Percentiles rank a stretch among this genome's conserved stretches.
These are phyloP conservation scores for Cynopterus brachyotis DNA, from an alignment of 2,113 vertebrate species.

Conservation along the genomic window DNA sequence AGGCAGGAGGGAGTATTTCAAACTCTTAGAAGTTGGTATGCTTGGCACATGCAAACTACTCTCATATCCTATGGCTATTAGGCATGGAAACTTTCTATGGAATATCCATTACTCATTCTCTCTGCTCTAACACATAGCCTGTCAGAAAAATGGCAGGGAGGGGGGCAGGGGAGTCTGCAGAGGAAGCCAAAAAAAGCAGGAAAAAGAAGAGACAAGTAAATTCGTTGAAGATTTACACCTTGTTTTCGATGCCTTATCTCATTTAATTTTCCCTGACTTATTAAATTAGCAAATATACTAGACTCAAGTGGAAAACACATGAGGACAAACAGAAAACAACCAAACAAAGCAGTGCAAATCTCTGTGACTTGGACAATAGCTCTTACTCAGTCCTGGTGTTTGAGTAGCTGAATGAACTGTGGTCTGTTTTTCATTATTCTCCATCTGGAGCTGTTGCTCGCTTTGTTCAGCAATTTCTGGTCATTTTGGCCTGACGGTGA, in stretches of 20 bases:
- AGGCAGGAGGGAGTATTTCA: slow-evolving; percentile 83
- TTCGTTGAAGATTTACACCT: slow-evolving; percentile 54
- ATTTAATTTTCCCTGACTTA: slow-evolving; percentile 65
- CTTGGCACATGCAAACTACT: slow-evolving; percentile 84
- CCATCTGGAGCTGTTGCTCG: slow-evolving; percentile 64
- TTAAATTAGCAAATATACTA: slow-evolving; percentile 72
- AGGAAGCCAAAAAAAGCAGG: not conserved
- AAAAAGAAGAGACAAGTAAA: slow-evolving; percentile 50
- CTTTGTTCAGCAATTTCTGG: slow-evolving; percentile 79
- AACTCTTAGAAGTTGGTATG: slow-evolving; percentile 83
- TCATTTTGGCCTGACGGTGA: slow-evolving; percentile 66
- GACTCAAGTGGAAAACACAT: slow-evolving; percentile 63
- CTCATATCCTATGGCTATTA: slow-evolving; percentile 86
- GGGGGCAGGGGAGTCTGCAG: not conserved
- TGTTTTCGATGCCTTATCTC: slow-evolving; percentile 68
- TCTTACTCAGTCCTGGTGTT: slow-evolving; percentile 34
- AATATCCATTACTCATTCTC: slow-evolving; percentile 80
- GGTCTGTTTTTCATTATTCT: slow-evolving; percentile 79
- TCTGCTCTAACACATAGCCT: slow-evolving; percentile 69
- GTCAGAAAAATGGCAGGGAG: slow-evolving; percentile 41
- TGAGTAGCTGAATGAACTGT: slow-evolving; percentile 76
- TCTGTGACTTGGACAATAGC: slow-evolving; percentile 53
- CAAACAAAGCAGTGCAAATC: slow-evolving; percentile 45
- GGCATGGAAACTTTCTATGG: slow-evolving; percentile 86
- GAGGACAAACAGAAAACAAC: slow-evolving; percentile 52